phyloP scores from a whole-genome alignment of 2,113 vertebrate genomes.

The Clarias macrocephalus region DNA sequence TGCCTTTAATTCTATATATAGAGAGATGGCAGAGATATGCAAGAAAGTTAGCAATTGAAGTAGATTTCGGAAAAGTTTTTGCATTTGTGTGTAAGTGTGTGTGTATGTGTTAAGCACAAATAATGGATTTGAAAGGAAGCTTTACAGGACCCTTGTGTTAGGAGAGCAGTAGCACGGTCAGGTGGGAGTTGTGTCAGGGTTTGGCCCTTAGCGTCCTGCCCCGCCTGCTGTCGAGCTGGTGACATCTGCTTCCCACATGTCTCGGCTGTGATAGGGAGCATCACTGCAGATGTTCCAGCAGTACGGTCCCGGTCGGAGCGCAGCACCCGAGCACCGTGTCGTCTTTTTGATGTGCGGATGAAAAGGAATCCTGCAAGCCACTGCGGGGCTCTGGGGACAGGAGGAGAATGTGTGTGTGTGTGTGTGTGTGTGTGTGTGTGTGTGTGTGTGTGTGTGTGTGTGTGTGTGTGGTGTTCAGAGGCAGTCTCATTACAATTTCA shows the following conservation, averaged over 20 bases:
- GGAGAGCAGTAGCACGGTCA: constrained; percentile 55
- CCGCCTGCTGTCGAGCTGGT: constrained; percentile 62
- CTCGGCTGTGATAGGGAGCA: constrained; percentile 82
- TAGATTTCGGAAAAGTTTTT: constrained; percentile 31
- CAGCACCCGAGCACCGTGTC: constrained; percentile 69
- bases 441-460: constrained; percentile 7
- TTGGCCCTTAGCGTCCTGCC: constrained; percentile 49
- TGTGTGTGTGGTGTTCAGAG: constrained; percentile 28
- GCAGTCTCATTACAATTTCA: constrained; percentile 80
- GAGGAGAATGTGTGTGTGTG: not conserved
- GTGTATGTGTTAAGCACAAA: constrained; percentile 4
- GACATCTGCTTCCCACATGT: constrained; percentile 87
- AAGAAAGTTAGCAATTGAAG: constrained; percentile 41
- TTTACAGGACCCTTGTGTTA: constrained; percentile 37
- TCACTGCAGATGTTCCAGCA: constrained; percentile 83
- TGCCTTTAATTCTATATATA: constrained; percentile 55
- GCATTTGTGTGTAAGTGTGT: not conserved
- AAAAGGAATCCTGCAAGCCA: constrained; percentile 82
- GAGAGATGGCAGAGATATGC: constrained; percentile 25
- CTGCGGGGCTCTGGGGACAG: constrained; percentile 63
- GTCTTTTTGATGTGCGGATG: constrained; percentile 90
- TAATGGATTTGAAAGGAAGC: constrained; percentile 36
- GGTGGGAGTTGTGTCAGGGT: constrained; percentile 49
- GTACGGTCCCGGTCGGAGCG: constrained; percentile 77
- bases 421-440: constrained; percentile 18